Evolutionary conservation across 2,113 vertebrate species (phyloP).

Genomic region (Heterotilapia buettikoferi): DNA sequence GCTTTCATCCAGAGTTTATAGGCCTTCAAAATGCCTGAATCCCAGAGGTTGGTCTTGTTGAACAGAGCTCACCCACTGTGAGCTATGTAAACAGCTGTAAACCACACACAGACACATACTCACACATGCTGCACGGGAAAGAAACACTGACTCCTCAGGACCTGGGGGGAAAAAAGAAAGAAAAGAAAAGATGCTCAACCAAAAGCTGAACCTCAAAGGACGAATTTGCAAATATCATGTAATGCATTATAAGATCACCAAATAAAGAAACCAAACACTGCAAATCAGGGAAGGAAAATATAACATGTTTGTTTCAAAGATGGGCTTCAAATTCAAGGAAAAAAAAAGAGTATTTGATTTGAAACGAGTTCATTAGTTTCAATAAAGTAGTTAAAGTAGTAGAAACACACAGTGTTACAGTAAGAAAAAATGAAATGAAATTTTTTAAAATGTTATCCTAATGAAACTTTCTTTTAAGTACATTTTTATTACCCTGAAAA

Average conservation of each 20-base stretch:
- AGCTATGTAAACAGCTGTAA: conserved; percentile 57
- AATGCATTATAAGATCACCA: background rate
- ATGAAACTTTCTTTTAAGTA: background rate
- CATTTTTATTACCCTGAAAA: background rate
- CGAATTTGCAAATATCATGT: background rate
- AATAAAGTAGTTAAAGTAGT: background rate
- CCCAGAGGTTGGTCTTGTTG: conserved; percentile 20
- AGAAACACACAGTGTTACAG: background rate
- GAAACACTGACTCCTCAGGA: conserved; percentile 13
- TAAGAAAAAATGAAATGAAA: background rate
- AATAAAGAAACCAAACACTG: background rate
- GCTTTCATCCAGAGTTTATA: conserved; percentile 57
- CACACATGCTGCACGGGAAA: conserved; percentile 9
- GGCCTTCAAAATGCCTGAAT: conserved; percentile 3
- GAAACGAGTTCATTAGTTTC: background rate
- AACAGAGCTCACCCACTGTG: conserved; percentile 48
- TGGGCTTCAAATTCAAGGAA: background rate
- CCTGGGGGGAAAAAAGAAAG: background rate
- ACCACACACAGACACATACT: conserved; percentile 24
- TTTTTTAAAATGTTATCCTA: fast-evolving
- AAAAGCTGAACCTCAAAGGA: background rate
- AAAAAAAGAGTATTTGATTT: background rate
- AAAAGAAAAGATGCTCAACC: conserved; percentile 16
- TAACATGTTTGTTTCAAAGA: background rate
- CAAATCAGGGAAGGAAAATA: background rate